phyloP scores from a whole-genome alignment of 1,140 invertebrate genomes.

The Orussus abietinus region DNA sequence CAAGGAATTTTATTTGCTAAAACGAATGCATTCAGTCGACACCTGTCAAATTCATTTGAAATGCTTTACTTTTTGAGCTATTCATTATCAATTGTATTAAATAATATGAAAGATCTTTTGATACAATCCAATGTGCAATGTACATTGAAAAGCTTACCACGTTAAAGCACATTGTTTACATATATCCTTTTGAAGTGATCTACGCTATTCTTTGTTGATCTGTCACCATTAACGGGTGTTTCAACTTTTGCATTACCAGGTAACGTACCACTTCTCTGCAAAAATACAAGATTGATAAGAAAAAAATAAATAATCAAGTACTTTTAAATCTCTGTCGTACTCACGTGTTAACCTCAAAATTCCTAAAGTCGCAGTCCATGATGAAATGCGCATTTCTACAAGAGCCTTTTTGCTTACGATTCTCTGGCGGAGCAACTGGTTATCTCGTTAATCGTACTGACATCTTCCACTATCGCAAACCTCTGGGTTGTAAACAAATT shows the following conservation, averaged over 20 bases:
- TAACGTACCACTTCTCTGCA: neutral
- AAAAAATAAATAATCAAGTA: neutral
- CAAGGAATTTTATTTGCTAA: neutral
- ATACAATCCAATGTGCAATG: too few species aligned
- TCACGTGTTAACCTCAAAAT: neutral
- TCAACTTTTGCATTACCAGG: neutral
- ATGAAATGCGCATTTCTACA: neutral
- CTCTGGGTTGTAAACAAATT: neutral
- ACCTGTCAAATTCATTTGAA: neutral
- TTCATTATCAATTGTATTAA: neutral
- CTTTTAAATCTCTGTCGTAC: neutral
- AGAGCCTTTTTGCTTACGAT: neutral
- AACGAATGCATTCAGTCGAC: neutral
- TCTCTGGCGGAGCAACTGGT: too few species aligned
- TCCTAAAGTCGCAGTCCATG: neutral
- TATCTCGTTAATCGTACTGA: neutral
- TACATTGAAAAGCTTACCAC: too few species aligned
- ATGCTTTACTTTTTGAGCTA: neutral
- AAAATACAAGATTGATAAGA: neutral
- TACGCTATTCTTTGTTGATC: neutral
- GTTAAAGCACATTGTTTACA: too few species aligned
- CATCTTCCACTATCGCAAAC: neutral
- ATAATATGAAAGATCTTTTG: neutral
- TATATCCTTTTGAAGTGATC: too few species aligned
- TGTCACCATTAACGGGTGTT: neutral